Conservation (phyloP, 2,797 vertebrate genomes). For the Apogon hyalosoma region DNA sequence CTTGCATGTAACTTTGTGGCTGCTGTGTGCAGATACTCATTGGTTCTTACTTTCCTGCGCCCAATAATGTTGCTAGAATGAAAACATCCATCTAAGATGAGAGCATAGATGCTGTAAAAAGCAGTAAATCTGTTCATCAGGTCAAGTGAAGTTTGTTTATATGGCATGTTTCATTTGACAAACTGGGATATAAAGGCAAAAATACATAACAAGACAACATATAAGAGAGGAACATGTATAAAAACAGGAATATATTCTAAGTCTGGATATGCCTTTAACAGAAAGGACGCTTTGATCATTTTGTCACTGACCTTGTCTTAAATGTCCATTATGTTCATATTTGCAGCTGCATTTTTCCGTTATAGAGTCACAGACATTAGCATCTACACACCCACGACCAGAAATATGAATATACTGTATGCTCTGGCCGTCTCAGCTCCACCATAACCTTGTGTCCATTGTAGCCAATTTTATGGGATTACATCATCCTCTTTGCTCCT, state of each 20-base stretch:
- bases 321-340: conserved; percentile 12
- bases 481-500: conserved; percentile 75
- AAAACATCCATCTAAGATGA: conserved; percentile 1
- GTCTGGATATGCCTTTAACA: not conserved
- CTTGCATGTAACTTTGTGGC: not conserved
- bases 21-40: not conserved
- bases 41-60: not conserved
- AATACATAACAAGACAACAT: too few relatives aligned
- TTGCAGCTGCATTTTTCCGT: conserved; percentile 1
- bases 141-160: too few relatives aligned
- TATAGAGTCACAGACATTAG: not conserved
- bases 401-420: not conserved
- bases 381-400: not conserved
- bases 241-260: not conserved
- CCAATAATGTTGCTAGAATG: not conserved
- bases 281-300: conserved; percentile 5
- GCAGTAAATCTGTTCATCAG: conserved; percentile 1
- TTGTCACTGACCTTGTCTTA: not conserved
- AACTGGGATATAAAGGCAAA: too few relatives aligned
- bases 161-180: too few relatives aligned
- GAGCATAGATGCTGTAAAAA: not conserved
- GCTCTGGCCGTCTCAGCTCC: conserved; percentile 11
- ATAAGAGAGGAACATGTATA: too few relatives aligned
- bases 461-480: conserved; percentile 58
- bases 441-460: conserved; percentile 22